Evolutionary conservation across 2,797 vertebrate genomes (phyloP).

Genomic region (Girardinus metallicus): DNA sequence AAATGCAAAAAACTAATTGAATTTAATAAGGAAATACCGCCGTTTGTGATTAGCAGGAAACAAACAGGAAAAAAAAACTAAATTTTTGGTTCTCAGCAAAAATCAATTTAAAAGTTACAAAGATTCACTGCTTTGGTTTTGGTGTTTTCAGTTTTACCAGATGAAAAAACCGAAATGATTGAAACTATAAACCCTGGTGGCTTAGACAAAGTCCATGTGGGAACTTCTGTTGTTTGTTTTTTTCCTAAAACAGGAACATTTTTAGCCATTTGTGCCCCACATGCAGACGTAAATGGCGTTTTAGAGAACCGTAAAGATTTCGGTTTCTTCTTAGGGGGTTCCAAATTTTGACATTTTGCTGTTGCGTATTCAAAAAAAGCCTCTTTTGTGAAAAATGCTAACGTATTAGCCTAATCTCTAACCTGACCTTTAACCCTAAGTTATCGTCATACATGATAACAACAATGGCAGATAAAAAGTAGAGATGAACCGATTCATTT

Average conservation of each 20-base stretch:
- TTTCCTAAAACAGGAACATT: not conserved
- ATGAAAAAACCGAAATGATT: not conserved
- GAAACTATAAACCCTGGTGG: not conserved
- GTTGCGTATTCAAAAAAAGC: not conserved
- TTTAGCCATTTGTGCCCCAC: not conserved
- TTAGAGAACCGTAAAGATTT: not conserved
- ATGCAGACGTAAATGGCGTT: not conserved
- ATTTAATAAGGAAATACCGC: conserved; percentile 41
- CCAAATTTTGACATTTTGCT: too few species aligned
- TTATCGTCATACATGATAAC: too few species aligned
- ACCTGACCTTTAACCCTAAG: not conserved
- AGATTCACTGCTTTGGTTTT: not conserved
- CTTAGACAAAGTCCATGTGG: too few species aligned
- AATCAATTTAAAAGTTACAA: not conserved
- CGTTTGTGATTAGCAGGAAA: not conserved
- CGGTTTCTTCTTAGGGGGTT: too few species aligned
- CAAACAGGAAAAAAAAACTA: not conserved
- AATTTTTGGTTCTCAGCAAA: not conserved
- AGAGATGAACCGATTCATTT: too few species aligned
- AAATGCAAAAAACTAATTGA: conserved; percentile 30
- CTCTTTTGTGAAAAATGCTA: not conserved
- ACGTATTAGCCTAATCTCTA: not conserved
- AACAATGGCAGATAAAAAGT: too few species aligned
- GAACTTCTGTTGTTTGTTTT: too few species aligned
- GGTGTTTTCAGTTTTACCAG: not conserved